These are phyloP conservation scores for Chloroceryle aenea DNA, from an alignment of 2,113 vertebrate genomes.

Conservation along the genomic window DNA sequence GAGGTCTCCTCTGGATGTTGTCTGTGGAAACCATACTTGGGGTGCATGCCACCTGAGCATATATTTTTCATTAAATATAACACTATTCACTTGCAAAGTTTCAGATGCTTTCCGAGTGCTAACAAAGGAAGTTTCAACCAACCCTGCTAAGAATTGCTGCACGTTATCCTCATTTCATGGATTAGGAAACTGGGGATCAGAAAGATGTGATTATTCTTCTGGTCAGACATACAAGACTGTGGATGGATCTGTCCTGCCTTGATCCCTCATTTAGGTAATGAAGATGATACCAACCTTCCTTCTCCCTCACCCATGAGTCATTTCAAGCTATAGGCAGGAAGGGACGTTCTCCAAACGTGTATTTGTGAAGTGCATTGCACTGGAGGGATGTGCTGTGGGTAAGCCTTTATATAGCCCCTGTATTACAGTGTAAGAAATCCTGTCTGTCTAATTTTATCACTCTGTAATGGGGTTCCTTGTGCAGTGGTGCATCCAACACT, in stretches of 20 bases:
- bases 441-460: not conserved
- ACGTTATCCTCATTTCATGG: not conserved
- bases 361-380: not conserved
- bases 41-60: not conserved
- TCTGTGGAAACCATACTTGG: not conserved
- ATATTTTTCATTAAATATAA: not conserved
- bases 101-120: not conserved
- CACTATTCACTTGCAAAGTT: not conserved
- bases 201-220: not conserved
- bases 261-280: not conserved
- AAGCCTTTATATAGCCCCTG: not conserved
- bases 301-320: not conserved
- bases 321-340: not conserved
- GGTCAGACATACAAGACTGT: fast-evolving
- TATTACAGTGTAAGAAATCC: not conserved
- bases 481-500: not conserved
- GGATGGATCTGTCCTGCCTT: not conserved
- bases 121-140: not conserved
- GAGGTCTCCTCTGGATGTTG: not conserved
- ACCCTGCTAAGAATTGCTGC: fast-evolving
- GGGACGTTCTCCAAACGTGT: fast-evolving
- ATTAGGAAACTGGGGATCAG: not conserved
- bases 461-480: not conserved
- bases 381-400: not conserved
- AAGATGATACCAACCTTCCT: not conserved